Conservation (phyloP, 2,888 invertebrate species). For the Apotomis turbidana region DNA sequence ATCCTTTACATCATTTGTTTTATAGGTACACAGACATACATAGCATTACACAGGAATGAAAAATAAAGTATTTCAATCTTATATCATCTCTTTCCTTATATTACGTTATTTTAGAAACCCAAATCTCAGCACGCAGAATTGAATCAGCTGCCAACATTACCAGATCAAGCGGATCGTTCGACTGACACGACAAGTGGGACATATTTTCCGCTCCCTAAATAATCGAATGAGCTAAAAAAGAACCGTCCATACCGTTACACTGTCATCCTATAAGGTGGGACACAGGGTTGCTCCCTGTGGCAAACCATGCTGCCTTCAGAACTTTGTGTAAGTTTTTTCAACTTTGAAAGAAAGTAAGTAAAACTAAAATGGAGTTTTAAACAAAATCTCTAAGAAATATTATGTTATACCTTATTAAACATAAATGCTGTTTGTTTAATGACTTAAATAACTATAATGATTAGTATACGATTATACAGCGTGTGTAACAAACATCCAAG, state of each 20-base stretch:
- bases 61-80: neutral
- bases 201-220: constrained; percentile 52
- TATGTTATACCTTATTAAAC: too few species aligned
- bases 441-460: too few species aligned
- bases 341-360: too few species aligned
- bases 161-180: constrained; percentile 41
- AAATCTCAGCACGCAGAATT: constrained; percentile 30
- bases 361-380: too few species aligned
- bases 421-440: too few species aligned
- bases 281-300: constrained; percentile 4
- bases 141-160: constrained; percentile 39
- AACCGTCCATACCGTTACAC: constrained; percentile 51
- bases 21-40: too few species aligned
- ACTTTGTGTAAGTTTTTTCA: too few species aligned
- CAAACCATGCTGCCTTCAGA: neutral
- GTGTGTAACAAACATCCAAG: too few species aligned
- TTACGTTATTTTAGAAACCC: constrained; percentile 5
- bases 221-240: constrained; percentile 55
- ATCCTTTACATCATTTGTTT: too few species aligned
- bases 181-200: constrained; percentile 47
- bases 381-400: too few species aligned
- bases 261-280: constrained; percentile 32
- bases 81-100: neutral
- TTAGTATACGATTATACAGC: too few species aligned
- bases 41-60: too few species aligned